Percentiles rank a stretch among this genome's conserved stretches.
Conservation (phyloP, 2,888 invertebrate genomes). For the Camponotus fellah region DNA sequence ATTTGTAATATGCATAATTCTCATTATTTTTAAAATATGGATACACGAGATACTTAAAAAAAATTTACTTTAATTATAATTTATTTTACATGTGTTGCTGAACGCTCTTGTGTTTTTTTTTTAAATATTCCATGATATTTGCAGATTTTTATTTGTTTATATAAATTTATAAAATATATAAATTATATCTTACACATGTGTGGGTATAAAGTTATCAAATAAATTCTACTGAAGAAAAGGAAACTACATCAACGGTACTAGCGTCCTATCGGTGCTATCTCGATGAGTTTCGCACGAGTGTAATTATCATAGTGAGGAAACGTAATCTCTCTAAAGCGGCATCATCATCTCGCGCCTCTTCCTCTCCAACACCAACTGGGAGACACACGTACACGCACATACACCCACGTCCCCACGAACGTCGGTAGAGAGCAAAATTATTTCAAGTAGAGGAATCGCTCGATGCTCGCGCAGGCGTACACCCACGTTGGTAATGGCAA, state of each 20-base stretch:
- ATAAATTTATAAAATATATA: not conserved
- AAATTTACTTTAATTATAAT: not conserved
- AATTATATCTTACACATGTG: no score
- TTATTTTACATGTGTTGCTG: not conserved
- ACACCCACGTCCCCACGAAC: not conserved
- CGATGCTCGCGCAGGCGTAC: conserved; percentile 55
- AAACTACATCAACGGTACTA: conserved; percentile 32
- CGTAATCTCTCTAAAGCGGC: conserved; percentile 51
- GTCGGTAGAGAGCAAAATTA: conserved; percentile 56
- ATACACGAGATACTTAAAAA: not conserved
- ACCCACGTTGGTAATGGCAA: conserved; percentile 79
- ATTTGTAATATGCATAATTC: not conserved
- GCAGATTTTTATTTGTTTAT: not conserved
- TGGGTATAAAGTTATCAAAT: not conserved
- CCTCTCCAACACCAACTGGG: conserved; percentile 27
- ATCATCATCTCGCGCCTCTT: conserved; percentile 45
- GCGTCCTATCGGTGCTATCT: conserved; percentile 42
- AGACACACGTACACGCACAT: not conserved
- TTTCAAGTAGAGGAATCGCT: conserved; percentile 56
- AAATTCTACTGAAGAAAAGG: conserved; percentile 44
- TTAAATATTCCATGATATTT: not conserved
- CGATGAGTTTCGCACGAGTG: conserved; percentile 45
- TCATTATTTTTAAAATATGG: not conserved
- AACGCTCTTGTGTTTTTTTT: not conserved
- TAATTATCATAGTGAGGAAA: conserved; percentile 49